These are phyloP conservation scores for Ploceus nigricollis DNA, from an alignment of 2,113 vertebrate species.

Conservation along the genomic window DNA sequence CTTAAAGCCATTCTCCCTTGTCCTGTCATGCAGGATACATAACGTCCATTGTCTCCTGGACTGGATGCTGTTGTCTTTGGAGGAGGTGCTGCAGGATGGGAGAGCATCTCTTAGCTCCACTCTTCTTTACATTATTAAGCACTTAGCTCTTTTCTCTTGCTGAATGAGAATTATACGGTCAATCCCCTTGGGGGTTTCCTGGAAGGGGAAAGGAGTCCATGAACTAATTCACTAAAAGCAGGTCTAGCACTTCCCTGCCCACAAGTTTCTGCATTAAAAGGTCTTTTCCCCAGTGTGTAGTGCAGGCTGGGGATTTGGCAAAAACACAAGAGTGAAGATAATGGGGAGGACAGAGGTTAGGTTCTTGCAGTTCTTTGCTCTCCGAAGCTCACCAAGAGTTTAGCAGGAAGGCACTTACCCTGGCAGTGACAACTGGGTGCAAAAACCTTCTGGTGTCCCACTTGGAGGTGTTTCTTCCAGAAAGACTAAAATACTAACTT, in stretches of 20 bases:
- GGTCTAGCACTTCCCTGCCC: neutral
- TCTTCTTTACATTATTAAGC: neutral
- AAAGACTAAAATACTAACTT: neutral
- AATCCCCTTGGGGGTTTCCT: neutral
- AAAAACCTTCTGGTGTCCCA: neutral
- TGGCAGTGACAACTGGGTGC: neutral
- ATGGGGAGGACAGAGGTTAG: neutral
- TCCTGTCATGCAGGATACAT: neutral
- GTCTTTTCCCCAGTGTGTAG: neutral
- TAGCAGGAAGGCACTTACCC: neutral
- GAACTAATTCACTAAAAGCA: slow-evolving; percentile 55
- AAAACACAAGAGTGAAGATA: neutral
- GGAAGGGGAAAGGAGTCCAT: slow-evolving; percentile 29
- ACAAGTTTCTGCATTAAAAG: slow-evolving; percentile 17
- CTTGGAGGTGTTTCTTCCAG: neutral
- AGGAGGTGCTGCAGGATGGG: neutral
- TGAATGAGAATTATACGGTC: slow-evolving; percentile 14
- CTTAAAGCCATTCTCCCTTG: neutral
- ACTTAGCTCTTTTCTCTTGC: neutral
- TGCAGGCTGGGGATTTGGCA: neutral
- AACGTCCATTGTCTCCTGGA: neutral
- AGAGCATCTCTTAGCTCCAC: neutral
- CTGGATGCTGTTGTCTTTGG: neutral
- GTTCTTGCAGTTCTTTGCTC: neutral
- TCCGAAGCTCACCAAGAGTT: neutral